Base-by-base conservation (phyloP, 2,113 vertebrate species). In the Sylvietta virens region DNA sequence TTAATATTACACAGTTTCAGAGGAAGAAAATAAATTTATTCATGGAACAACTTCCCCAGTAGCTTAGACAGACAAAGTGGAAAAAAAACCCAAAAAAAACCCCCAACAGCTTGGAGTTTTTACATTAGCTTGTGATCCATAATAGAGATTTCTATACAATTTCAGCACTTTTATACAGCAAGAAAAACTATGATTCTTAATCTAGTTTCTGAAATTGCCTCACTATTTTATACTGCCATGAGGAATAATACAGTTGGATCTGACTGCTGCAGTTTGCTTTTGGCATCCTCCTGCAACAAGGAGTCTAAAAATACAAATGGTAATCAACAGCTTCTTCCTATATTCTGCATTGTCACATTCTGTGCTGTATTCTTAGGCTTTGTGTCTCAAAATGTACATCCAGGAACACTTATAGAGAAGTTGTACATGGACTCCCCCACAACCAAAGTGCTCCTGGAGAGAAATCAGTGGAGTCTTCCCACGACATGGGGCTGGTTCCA, bases 1-100 rank as follows among this genome's bases (percentile, higher is more conserved):
- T 97, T 96, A 97, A 96, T 97, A 96, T 95, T 96, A 90, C 77
- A 95, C 61, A 47, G 62, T 62, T 95, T 58, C 83, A 92, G 88
- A 96, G 81, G 79, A 93, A 97, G 92, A 86, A 84, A 95, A 97
- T 94, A 74, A 79, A 96, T 95, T 86, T 95, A 95, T 97, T 95
- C 94, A 86, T 92, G 69, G 81, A 87, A 83, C 62, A 56, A 87
- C 77, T 94, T 93, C 42, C 66, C 88, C 64, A 61, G 91, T 61
- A 64, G n/a, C 77, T 97, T 97, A 95, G 95, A 90, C 22, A 97
- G 64, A 61, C 48, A 87, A 91, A 94, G 58, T 84, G 62, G 8
- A 71, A 74, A 87, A 88, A 85, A 88, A 88, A 62, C 42, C 42
- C 42, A 15, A 44, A 17, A 44, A 44, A 44, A 44, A 44, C n/a